Base-by-base conservation (phyloP, 2,888 invertebrate species). In the Torymus texanus region DNA sequence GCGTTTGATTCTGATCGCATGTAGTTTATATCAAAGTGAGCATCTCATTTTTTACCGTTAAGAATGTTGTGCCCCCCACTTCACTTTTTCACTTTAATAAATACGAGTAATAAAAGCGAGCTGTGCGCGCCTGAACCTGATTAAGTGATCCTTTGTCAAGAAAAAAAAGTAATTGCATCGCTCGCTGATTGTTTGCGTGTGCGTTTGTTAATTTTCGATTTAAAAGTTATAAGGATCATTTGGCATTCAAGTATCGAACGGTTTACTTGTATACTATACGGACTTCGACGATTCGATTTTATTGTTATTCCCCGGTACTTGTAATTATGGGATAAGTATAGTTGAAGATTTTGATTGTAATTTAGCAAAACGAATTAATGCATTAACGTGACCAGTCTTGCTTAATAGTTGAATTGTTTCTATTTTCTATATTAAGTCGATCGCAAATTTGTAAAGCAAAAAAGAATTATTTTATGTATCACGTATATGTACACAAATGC, bases 391-490 rank as follows among this genome's bases (percentile, higher is more conserved):
- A 75, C 56, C 58, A 70, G 50, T 55, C 29, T 61, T 58, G 76
- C 74, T 80, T 71, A 24, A 63, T 80, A 65, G 78, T 16, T 66
- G 13, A 78, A 61, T 70, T 65, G 66, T 70, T 75, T 75, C 65
- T 70, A 70, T 50, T 63, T 41, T 58, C 29, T 73, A 73, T 77
- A 10, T 51, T 59, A 58, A 72, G 41, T 68, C 62, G 70, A 61
- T 78, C 55, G 10, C 21, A 67, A 66, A 72, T 76, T 62, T 73
- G 59, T 80, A 78, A 75, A 80, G 78, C 70, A 70, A 71, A 77
- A 41, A 18, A 66, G 41, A 41, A 50, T 68, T 70, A 71, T 80
- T 80, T 80, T 80, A 78, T 75, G 71, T 74, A 74, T 80, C 18
- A 75, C 50, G 16, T 63, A 56, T 12, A 66, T 72, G 72, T 75